These are phyloP conservation scores for Antedon mediterranea DNA, from an alignment of 53 echinoderm and acorn worm genomes.

Conservation along the genomic window DNA sequence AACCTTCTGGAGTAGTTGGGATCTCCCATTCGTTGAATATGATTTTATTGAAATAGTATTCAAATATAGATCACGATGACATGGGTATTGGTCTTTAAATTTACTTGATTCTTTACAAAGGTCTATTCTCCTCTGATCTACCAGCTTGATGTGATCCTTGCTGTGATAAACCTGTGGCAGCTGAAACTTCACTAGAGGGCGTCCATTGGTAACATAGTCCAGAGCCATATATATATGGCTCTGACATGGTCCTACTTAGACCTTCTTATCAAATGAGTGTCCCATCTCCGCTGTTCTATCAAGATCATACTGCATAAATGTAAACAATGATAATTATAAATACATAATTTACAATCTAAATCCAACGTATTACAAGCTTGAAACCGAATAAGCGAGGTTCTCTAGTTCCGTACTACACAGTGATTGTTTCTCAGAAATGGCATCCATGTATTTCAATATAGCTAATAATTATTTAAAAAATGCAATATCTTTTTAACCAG, in stretches of 20 bases:
- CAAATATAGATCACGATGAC: conserved; percentile 15
- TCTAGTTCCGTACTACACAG: too few species aligned
- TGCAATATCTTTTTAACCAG: too few species aligned
- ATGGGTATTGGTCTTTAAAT: conserved; percentile 14
- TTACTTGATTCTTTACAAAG: conserved; percentile 20
- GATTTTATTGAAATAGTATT: conserved; percentile 6
- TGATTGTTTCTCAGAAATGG: too few species aligned
- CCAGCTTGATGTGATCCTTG: conserved; percentile 12
- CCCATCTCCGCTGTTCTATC: conserved; percentile 13
- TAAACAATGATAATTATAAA: too few species aligned
- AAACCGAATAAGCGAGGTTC: too few species aligned
- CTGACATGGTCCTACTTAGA: conserved; percentile 15
- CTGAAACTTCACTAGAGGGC: conserved; percentile 17
- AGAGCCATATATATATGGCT: too few species aligned
- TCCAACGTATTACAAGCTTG: too few species aligned
- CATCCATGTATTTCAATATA: too few species aligned
- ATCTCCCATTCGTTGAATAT: conserved; percentile 1
- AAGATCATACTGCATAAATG: conserved; percentile 13
- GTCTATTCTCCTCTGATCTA: conserved; percentile 7
- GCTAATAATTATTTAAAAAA: too few species aligned
- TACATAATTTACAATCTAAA: too few species aligned
- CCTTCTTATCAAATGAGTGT: conserved; percentile 14
- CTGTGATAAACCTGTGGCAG: conserved; percentile 16
- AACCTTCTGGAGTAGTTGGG: conserved; percentile 22
- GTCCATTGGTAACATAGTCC: conserved; percentile 11